Evolutionary conservation across 2,888 invertebrate genomes (phyloP).

Genomic region (Himalopsyche kuldschensis): DNA sequence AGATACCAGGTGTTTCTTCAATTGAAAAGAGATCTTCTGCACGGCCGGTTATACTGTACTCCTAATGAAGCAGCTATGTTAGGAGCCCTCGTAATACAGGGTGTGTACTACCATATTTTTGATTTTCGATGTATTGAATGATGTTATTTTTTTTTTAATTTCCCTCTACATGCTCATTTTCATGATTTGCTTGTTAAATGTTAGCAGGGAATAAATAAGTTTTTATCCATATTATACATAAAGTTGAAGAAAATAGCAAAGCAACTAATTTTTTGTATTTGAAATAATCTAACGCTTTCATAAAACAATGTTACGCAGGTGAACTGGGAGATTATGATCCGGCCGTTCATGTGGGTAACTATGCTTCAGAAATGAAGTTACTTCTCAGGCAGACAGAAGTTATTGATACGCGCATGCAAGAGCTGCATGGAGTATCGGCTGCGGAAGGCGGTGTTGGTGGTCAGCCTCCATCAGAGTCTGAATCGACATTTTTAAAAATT

Average conservation of each 20-base stretch:
- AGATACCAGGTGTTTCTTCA: conserved; percentile 94
- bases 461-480: conserved; percentile 83
- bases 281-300: too few relatives aligned
- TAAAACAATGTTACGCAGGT: conserved; percentile 59
- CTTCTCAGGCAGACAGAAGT: conserved; percentile 89
- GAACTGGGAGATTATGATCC: conserved; percentile 94
- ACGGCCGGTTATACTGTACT: conserved; percentile 92
- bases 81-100: conserved; percentile 91
- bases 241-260: too few relatives aligned
- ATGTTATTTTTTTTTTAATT: too few relatives aligned
- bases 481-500: conserved; percentile 87
- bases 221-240: too few relatives aligned
- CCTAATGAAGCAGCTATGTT: conserved; percentile 86
- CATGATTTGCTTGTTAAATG: too few relatives aligned
- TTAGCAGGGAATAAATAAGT: too few relatives aligned
- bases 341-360: conserved; percentile 83
- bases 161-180: too few relatives aligned
- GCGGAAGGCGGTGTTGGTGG: conserved; percentile 71
- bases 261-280: too few relatives aligned
- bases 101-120: conserved; percentile 57
- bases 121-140: too few relatives aligned
- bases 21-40: conserved; percentile 89
- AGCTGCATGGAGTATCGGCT: conserved; percentile 78
- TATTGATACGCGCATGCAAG: conserved; percentile 91
- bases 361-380: conserved; percentile 88